Evolutionary conservation across 2,888 invertebrate genomes (phyloP), one percentile per base, ranked within the genome.

Genomic region (Odontothrips loti): DNA sequence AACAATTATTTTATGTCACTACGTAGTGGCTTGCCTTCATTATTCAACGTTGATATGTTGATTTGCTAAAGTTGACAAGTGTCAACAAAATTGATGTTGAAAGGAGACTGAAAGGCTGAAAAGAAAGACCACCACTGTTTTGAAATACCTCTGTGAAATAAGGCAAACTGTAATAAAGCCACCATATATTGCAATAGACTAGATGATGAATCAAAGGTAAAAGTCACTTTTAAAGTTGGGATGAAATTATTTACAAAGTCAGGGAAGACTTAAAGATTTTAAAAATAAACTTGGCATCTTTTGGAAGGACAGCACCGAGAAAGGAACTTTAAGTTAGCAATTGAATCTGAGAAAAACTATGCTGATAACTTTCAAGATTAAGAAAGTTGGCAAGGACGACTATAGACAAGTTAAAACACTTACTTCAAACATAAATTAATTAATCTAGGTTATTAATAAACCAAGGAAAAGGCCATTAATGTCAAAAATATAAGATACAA

Each of bases 241-340:
- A 43, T 4, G 34, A 43, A 43, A 4, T 6, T 43, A 2, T 43
- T 43, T 43, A 43, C 34, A 2, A 2, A 43, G 34, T 6, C 34
- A 43, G 34, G 34, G 34, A 43, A 43, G 34, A 43, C 34, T 43
- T 43, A 51, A 51, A 58, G 17, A 20, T 17, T 0, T 51, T 58
- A 58, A 58, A 20, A 58, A 58, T 20, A 15, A 20, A 4, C 20
- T 20, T 58, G 58, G 6, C 0, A 58, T 58, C 58, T 20, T 58
- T 20, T 20, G 58, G 20, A 58, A 17, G 20, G 17, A 58, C 58
- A 58, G 58, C 58, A 58, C 58, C 58, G 15, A 15, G 17, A 6
- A 58, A 58, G 58, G 58, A 58, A 58, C 58, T 58, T 58, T 20
- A 58, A 58, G 58, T n/a, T n/a, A n/a, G n/a, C n/a, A n/a, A n/a